Conservation (phyloP, 2,888 invertebrate genomes). For the Drosophila emarginata region DNA sequence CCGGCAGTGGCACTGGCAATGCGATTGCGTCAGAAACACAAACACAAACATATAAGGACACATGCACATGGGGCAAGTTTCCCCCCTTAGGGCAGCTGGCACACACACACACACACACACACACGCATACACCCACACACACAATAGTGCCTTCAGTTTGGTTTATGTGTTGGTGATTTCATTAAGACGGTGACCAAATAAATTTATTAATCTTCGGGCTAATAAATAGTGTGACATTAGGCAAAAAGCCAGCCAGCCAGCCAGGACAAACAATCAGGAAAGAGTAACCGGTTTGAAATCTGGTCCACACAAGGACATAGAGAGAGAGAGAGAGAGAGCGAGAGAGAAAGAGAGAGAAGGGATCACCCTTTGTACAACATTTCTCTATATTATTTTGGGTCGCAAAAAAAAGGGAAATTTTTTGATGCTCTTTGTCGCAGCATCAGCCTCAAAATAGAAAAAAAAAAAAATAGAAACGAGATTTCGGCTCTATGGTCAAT, state of each 20-base stretch:
- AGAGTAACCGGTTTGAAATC: conserved; percentile 23
- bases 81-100: not conserved
- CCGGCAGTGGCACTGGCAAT: conserved; percentile 27
- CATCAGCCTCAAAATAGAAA: conserved; percentile 39
- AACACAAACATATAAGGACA: conserved; percentile 45
- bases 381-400: conserved; percentile 25
- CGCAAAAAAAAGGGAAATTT: conserved; percentile 59
- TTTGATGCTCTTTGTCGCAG: conserved; percentile 46
- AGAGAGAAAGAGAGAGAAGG: no score
- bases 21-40: conserved; percentile 61
- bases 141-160: not conserved
- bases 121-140: not conserved
- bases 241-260: conserved; percentile 38
- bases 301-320: conserved; percentile 1
- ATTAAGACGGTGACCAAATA: conserved; percentile 81
- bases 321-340: not conserved
- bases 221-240: conserved; percentile 80
- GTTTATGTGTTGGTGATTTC: conserved; percentile 62
- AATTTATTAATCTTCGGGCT: conserved; percentile 82
- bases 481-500: conserved; percentile 42
- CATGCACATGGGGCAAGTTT: conserved; percentile 36
- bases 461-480: conserved; percentile 11
- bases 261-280: conserved; percentile 37
- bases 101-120: not conserved
- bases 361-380: no score